Conservation (phyloP, 1,140 invertebrate species). For the Geopemphigus sp. region DNA sequence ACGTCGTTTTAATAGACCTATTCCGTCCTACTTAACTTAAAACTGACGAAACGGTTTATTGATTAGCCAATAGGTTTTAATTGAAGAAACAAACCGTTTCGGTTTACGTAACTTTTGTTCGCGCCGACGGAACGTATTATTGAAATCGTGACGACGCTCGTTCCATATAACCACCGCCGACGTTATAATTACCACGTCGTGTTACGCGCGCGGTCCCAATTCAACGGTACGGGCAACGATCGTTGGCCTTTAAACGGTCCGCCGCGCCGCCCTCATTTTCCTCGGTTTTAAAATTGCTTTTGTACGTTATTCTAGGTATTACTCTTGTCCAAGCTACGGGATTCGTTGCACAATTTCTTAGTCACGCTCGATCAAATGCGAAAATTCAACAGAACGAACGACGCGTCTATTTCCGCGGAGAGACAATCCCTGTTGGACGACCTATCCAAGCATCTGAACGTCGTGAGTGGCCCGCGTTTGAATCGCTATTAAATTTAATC, state of each 20-base stretch:
- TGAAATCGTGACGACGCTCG: no score
- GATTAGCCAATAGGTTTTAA: neutral
- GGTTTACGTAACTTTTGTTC: no score
- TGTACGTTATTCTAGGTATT: conserved; percentile 15
- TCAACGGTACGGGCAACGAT: no score
- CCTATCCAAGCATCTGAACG: conserved; percentile 15
- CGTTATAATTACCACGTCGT: no score
- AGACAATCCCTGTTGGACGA: conserved; percentile 15
- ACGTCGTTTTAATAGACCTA: neutral
- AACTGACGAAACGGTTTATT: neutral
- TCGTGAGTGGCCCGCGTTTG: neutral
- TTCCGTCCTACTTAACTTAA: neutral
- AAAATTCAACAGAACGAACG: neutral
- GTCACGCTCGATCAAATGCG: conserved; percentile 27
- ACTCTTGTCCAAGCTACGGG: conserved; percentile 6
- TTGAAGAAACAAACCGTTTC: no score
- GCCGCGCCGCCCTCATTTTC: no score
- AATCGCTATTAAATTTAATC: no score
- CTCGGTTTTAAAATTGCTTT: no score
- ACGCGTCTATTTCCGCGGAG: neutral
- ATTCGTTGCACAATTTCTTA: conserved; percentile 19
- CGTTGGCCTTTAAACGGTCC: no score
- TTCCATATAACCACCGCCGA: no score
- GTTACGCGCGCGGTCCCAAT: no score
- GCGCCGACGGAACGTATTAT: no score